Percentiles rank a stretch among this genome's conserved stretches.
phyloP scores from a whole-genome alignment of 2,113 vertebrate genomes.

The Heteronetta atricapilla region DNA sequence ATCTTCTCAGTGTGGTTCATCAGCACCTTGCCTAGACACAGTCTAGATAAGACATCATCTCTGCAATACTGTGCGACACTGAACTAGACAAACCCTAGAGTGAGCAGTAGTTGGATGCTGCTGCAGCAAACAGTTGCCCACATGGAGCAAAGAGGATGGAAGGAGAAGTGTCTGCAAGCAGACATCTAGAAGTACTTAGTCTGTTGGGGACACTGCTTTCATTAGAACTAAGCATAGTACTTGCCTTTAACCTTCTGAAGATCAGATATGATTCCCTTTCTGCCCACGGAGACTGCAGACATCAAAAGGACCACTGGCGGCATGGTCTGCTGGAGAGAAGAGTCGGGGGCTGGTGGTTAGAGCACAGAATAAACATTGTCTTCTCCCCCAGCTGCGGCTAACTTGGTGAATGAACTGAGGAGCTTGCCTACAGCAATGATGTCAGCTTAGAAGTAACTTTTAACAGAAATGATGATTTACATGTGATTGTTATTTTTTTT shows the following conservation, averaged over 20 bases:
- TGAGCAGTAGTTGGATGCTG: background rate
- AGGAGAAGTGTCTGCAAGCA: background rate
- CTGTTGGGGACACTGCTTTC: background rate
- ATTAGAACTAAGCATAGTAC: background rate
- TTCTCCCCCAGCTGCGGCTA: background rate
- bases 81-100: rapidly evolving
- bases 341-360: background rate
- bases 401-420: background rate
- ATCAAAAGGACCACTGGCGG: background rate
- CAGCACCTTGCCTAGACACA: background rate
- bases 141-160: background rate
- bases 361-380: background rate
- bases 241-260: background rate
- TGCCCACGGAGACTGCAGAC: background rate
- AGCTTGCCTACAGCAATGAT: background rate
- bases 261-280: background rate
- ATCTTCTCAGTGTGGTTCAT: background rate
- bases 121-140: background rate
- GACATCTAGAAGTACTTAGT: background rate
- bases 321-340: background rate
- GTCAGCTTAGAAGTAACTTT: background rate
- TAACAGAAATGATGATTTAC: background rate
- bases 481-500: background rate
- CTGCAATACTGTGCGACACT: background rate
- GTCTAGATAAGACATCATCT: background rate